Base-by-base conservation (phyloP, 2,888 invertebrate genomes). In the Acleris literana region DNA sequence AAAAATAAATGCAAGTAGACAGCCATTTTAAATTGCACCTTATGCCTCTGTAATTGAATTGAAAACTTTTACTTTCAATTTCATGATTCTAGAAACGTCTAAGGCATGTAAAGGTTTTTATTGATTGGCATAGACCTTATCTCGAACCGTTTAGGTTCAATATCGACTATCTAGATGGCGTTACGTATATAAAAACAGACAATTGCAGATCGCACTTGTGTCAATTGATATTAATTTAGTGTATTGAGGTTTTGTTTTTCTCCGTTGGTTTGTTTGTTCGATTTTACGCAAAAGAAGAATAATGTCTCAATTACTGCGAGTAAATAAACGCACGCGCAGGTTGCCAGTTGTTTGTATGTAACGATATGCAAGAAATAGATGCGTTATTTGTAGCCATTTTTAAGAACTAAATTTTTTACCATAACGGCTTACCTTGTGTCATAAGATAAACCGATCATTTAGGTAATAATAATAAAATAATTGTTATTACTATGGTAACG, bases 201-300 rank as follows among this genome's bases (percentile, higher is more conserved):
- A 44, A 44, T 53, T 33, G 63, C 58, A 59, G 43, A 52, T n/a
- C 13, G 46, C 75, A 74, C 25, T 56, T 76, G 72, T 70, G 22
- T 60, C 70, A 69, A 73, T 56, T 29, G 39, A 64, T 54, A 67
- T 63, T 68, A 66, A 71, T 70, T 65, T 68, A 57, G 52, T 51
- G 58, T 68, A 74, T 72, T 71, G 70, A 71, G 66, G 53, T 61
- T 22, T 68, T 48, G 64, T 61, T 53, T 59, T 52, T 20, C 7
- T 52, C 20, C 17, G 18, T 57, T 39, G 58, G 0, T 33, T 44
- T 69, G 54, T 69, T 70, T 70, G 63, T 44, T 60, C 68, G 63
- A 72, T 70, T 72, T 70, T 72, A 71, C 70, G 70, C 69, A 70
- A 55, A 60, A 61, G 33, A 7, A 51, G 54, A 59, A 70, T 64